Evolutionary conservation across 2,113 vertebrate species (phyloP), one percentile per base, ranked within the genome.

Genomic region (Plecotus auritus): DNA sequence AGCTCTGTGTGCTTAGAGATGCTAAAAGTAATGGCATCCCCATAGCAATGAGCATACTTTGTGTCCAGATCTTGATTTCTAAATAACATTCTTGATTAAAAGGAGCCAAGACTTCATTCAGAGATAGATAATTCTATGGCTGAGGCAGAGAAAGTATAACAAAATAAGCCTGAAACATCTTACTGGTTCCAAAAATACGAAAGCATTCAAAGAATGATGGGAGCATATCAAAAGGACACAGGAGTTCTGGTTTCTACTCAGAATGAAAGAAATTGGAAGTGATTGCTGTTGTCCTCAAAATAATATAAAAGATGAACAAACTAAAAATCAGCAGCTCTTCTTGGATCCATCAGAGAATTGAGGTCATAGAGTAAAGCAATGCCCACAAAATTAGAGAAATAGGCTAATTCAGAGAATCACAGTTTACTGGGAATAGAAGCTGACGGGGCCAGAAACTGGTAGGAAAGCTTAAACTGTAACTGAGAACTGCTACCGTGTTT

Each of bases 201-300:
- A 90, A 73, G 35, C 67, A 1, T 89, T 88, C 40, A 59, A 45
- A 32, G 66, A 88, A 85, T 56, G 72, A 69, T 73, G 26, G 49
- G 11, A 42, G 85, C 32, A 59, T 66, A 84, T 42, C 56, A 81
- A n/a, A 94, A 89, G 20, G 28, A 85, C 47, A 78, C 11, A 73
- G 32, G 66, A 90, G 30, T 80, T 96, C n/a, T 76, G 26, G 18
- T 70, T 85, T 95, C 56, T 30, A 28, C 47, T 69, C 37, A 90
- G 37, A 47, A 16, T 88, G 56, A 95, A 93, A 85, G 56, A 91
- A 72, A 59, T 95, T 88, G 18, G 22, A 88, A 88, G 85, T 90
- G 26, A 4, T 81, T 37, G 16, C 13, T 91, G 28, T 80, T 92
- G 16, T 95, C 37, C 64, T 93, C 64, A 49, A 3, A 40, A 45